A percentile compares a stretch with the other conserved stretches of the same genome.
phyloP scores from a whole-genome alignment of 2,797 vertebrate genomes.

The Myotis planiceps region DNA sequence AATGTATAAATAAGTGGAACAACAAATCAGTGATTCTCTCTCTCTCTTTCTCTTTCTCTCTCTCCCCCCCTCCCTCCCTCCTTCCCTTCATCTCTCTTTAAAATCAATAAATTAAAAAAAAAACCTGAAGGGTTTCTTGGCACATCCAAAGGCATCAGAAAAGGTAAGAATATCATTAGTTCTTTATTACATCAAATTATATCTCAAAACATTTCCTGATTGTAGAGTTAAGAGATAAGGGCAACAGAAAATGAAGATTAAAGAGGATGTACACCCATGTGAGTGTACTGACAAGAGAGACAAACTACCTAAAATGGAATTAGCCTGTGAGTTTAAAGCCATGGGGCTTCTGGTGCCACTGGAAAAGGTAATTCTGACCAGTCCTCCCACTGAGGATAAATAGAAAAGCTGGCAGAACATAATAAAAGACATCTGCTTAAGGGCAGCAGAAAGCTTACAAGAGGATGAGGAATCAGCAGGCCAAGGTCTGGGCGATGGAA shows the following conservation, averaged over 20 bases:
- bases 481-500: background rate
- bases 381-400: background rate
- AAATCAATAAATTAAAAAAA: too few relatives aligned
- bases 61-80: too few relatives aligned
- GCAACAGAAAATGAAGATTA: background rate
- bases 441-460: background rate
- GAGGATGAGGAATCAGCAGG: background rate
- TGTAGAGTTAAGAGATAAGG: background rate
- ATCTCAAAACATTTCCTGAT: background rate
- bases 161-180: background rate
- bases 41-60: too few relatives aligned
- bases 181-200: background rate
- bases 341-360: background rate
- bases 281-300: background rate
- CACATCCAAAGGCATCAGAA: background rate
- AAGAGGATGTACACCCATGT: background rate
- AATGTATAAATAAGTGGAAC: too few relatives aligned
- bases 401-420: background rate
- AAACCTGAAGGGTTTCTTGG: background rate
- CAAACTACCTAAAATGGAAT: background rate
- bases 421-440: background rate
- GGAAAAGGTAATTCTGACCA: background rate
- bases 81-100: too few relatives aligned
- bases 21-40: too few relatives aligned
- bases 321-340: background rate